Evolutionary conservation across 2,888 invertebrate genomes (phyloP).

Genomic region (Rhimphoctona megacephalus): DNA sequence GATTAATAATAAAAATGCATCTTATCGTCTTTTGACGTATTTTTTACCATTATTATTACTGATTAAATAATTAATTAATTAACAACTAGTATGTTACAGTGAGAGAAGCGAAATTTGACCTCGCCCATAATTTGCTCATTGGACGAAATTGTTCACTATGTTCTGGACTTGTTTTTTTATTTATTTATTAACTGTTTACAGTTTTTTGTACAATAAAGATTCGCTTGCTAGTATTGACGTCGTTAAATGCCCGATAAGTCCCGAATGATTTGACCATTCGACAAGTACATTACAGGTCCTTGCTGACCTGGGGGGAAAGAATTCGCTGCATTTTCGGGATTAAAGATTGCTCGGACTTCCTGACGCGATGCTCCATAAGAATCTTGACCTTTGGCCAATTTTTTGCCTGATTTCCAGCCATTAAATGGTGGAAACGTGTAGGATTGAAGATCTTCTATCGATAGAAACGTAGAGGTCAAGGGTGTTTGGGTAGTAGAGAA

Average conservation of each 20-base stretch:
- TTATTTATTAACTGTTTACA: background rate
- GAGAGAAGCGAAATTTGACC: background rate
- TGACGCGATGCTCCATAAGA: slow-evolving; percentile 30
- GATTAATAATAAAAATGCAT: slow-evolving; percentile 38
- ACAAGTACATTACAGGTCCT: slow-evolving; percentile 39
- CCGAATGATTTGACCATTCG: slow-evolving; percentile 33
- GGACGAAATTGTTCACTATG: background rate
- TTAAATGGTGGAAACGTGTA: slow-evolving; percentile 69
- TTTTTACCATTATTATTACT: background rate
- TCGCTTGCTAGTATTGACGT: background rate
- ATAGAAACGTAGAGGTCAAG: slow-evolving; percentile 2
- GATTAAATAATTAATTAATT: no score
- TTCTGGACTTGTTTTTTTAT: background rate
- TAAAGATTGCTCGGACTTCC: slow-evolving; percentile 22
- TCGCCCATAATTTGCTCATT: background rate
- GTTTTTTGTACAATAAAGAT: background rate
- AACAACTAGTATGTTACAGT: background rate
- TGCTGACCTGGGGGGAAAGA: slow-evolving; percentile 25
- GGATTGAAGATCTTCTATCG: slow-evolving; percentile 68
- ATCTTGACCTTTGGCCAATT: slow-evolving; percentile 63
- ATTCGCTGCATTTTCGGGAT: slow-evolving; percentile 6
- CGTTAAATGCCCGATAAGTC: slow-evolving; percentile 67
- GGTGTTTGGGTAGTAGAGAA: background rate
- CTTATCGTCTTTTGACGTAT: slow-evolving; percentile 13
- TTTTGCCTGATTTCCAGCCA: slow-evolving; percentile 70